Percentiles rank a stretch among this genome's conserved stretches.
These are phyloP conservation scores for Peromyscus polionotus DNA, from an alignment of 2,113 vertebrate species.

Conservation along the genomic window DNA sequence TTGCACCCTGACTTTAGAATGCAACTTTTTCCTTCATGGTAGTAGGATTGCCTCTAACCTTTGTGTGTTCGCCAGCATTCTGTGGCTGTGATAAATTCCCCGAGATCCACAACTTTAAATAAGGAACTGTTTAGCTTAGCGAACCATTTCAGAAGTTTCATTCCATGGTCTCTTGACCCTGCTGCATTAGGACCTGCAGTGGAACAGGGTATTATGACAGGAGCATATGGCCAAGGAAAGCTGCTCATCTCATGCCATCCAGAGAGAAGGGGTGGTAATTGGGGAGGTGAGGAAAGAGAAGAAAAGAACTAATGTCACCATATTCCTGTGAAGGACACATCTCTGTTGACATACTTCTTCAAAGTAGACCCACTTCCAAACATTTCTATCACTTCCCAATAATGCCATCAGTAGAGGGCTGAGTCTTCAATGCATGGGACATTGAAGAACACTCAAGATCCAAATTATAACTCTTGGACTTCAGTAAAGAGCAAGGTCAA, in stretches of 20 bases:
- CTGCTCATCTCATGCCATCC: neutral
- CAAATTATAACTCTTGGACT: neutral
- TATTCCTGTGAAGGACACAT: neutral
- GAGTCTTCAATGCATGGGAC: neutral
- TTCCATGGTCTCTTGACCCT: too few relatives aligned
- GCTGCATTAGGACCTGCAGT: too few relatives aligned
- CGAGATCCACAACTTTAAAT: too few relatives aligned
- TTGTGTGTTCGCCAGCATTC: neutral
- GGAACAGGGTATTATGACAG: too few relatives aligned
- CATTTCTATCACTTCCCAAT: neutral
- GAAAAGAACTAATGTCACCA: neutral
- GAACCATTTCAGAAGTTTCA: too few relatives aligned
- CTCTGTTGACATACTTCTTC: neutral
- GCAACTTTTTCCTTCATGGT: too few relatives aligned
- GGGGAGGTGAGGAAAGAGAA: neutral
- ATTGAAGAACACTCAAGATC: neutral
- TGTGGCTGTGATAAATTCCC: neutral
- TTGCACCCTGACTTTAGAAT: neutral
- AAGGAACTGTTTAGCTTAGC: too few relatives aligned
- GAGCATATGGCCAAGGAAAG: too few relatives aligned
- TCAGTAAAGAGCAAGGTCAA: neutral
- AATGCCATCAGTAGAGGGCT: neutral
- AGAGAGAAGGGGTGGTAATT: neutral
- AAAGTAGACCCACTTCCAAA: neutral
- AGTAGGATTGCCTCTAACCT: neutral